Conservation (phyloP, 2,797 vertebrate species). For the Triplophysa yarkandensis region DNA sequence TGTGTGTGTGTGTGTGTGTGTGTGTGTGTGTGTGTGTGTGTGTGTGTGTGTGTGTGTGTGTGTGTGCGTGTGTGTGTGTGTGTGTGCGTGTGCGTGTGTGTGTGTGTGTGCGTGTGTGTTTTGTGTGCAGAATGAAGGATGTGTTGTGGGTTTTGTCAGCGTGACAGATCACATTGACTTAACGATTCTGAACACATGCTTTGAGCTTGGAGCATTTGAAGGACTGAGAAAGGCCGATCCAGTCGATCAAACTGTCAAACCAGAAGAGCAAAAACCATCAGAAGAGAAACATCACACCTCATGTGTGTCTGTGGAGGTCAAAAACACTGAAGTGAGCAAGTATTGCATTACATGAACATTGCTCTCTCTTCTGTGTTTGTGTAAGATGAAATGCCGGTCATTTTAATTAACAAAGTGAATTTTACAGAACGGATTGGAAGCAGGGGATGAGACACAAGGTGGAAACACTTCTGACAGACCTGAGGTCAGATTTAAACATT, state of each 20-base stretch:
- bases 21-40: too few species aligned
- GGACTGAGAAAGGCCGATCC: conserved; percentile 74
- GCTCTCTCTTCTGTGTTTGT: too few species aligned
- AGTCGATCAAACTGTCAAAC: conserved; percentile 43
- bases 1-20: background rate
- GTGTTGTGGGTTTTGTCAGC: conserved; percentile 83
- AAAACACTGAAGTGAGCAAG: conserved; percentile 38
- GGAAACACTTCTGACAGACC: background rate
- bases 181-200: conserved; percentile 73
- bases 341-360: too few species aligned
- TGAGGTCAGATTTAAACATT: conserved; percentile 16
- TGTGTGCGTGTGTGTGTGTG: background rate
- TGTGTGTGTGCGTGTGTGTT: background rate
- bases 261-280: background rate
- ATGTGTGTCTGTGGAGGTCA: conserved; percentile 27
- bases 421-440: background rate
- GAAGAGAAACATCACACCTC: background rate
- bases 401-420: background rate
- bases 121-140: conserved; percentile 74
- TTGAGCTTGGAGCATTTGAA: conserved; percentile 80
- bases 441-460: background rate
- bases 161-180: conserved; percentile 76
- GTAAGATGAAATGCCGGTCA: background rate
- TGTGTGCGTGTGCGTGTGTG: background rate
- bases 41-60: background rate